These are phyloP conservation scores for Erebia ligea DNA, from an alignment of 2,888 invertebrate genomes.

Conservation along the genomic window DNA sequence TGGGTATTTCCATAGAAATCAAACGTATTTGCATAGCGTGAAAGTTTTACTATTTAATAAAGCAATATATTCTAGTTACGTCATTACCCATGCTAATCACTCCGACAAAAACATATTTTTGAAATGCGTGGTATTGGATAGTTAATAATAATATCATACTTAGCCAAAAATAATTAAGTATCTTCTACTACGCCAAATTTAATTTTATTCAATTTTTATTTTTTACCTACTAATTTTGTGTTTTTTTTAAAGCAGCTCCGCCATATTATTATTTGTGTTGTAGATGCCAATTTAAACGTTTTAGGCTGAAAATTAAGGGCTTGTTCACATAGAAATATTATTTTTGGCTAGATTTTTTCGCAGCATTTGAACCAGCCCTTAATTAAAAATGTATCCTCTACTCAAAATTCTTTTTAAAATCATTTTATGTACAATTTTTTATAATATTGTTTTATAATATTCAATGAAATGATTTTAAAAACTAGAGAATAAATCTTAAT, in stretches of 20 bases:
- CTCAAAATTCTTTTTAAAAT: background rate
- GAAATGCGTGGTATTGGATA: slow-evolving; percentile 1
- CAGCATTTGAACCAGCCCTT: background rate
- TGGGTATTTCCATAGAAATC: too few species aligned
- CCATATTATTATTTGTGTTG: background rate
- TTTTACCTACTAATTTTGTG: background rate
- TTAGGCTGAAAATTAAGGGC: background rate
- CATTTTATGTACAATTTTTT: background rate
- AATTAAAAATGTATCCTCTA: background rate
- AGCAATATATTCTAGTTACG: slow-evolving; percentile 5
- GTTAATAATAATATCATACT: background rate
- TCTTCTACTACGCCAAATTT: background rate
- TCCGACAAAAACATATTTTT: background rate
- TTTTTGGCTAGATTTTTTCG: background rate
- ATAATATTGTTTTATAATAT: background rate
- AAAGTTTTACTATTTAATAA: background rate
- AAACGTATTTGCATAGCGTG: too few species aligned
- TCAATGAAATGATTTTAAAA: background rate
- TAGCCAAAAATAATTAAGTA: background rate
- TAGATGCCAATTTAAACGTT: slow-evolving; percentile 1
- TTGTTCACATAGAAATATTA: background rate
- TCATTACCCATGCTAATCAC: background rate
- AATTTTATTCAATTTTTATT: background rate
- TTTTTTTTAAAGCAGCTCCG: background rate
- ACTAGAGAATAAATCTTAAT: background rate